Conservation (phyloP, 2,797 vertebrate genomes). For the Sparus aurata region DNA sequence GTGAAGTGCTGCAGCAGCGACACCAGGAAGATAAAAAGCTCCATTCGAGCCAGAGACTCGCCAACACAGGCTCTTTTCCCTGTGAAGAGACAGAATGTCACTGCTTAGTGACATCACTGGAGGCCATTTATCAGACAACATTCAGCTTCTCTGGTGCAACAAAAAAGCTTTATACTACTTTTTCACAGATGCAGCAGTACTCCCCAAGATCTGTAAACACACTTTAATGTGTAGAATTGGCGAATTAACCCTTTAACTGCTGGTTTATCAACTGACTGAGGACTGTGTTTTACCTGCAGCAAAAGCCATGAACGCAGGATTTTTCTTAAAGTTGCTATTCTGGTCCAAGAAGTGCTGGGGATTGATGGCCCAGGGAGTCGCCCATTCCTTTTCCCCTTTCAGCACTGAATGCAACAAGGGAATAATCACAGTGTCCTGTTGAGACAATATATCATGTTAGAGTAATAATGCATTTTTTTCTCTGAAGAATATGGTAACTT, state of each 20-base stretch:
- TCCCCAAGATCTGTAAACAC: no score
- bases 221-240: no score
- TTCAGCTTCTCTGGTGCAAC: no score
- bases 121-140: no score
- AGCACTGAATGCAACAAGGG: conserved; percentile 82
- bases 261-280: neutral
- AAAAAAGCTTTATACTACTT: no score
- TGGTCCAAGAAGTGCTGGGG: conserved; percentile 82
- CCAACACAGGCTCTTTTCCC: conserved; percentile 88
- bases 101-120: no score
- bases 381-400: conserved; percentile 77
- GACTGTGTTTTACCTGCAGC: conserved; percentile 75
- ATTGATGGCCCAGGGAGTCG: conserved; percentile 75
- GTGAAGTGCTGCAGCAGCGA: conserved; percentile 81
- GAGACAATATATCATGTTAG: conserved; percentile 9
- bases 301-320: conserved; percentile 80
- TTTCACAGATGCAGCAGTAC: no score
- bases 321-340: conserved; percentile 83
- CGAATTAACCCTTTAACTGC: neutral
- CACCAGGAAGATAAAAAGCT: conserved; percentile 88
- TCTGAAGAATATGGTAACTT: neutral
- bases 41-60: conserved; percentile 86
- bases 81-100: conserved; percentile 38
- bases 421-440: conserved; percentile 74
- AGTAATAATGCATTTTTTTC: no score